Base-by-base conservation (phyloP, 2,797 vertebrate species). In the Lepilemur septentrionalis region DNA sequence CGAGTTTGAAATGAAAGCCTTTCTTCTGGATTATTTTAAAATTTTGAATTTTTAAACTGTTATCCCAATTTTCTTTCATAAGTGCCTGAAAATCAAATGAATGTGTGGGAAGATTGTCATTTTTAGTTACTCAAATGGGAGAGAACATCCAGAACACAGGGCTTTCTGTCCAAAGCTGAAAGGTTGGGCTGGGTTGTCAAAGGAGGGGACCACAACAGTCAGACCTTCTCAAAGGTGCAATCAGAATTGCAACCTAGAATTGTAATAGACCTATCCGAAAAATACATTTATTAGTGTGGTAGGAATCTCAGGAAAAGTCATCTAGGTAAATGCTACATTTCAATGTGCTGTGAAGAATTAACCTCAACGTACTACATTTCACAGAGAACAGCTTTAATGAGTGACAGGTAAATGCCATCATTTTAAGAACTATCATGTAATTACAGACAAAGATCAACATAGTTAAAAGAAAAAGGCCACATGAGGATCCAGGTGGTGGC, bases 1-100 rank as follows among this genome's bases (percentile, higher is more conserved):
- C 52, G 14, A 87, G 17, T 70, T 78, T 81, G 30, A 96, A 91
- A 91, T 92, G 46, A 95, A 93, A 95, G 61, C 43, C 67, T 65
- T 28, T 89, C 95, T 92, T 93, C 73, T 52, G 52, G 35, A 65
- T 72, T 78, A 14, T 80, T 89, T 94, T 65, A 50, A 79, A 57
- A 80, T 87, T 73, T 92, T 83, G 1, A 70, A 67, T 80, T 96
- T 96, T 70, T 35, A 75, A 91, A 85, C 61, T 46, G 17, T 80
- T 79, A 70, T 18, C 57, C 57, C 1, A 86, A 13, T 67, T 89
- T 92, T 91, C 82, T 88, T 61, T 61, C 55, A 23, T 55, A 57
- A 76, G 48, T 96, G 55, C 88, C 43, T 91, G 67, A 87, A 52
- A 94, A 52, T 30, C 87, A 48, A 89, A 46, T 55, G 41, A 82